Conservation (phyloP, 2,888 invertebrate species). For the Serripes groenlandicus region DNA sequence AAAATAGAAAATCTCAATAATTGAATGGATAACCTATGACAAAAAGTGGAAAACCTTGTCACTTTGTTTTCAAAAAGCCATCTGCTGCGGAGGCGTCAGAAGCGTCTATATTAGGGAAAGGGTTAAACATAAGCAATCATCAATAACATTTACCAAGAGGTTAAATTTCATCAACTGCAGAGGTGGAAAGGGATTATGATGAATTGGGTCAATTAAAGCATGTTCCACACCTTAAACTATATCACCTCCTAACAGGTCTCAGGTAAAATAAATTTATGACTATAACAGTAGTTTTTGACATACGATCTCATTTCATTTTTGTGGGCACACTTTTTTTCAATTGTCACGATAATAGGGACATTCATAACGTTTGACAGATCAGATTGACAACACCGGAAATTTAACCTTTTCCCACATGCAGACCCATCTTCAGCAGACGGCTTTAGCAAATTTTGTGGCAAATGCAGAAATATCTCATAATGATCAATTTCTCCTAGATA, state of each 20-base stretch:
- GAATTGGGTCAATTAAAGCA: too few species aligned
- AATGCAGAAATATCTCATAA: too few species aligned
- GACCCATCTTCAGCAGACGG: too few species aligned
- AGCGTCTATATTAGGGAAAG: neutral
- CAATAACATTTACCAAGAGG: neutral
- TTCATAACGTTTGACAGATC: neutral
- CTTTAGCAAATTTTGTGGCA: too few species aligned
- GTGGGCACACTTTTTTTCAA: neutral
- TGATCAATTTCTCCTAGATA: too few species aligned
- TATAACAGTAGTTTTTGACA: conserved; percentile 2
- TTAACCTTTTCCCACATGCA: too few species aligned
- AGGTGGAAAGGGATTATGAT: neutral
- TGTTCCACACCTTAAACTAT: too few species aligned
- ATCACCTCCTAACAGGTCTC: neutral
- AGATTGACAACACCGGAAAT: conserved; percentile 1
- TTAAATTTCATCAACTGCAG: neutral
- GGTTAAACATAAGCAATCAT: neutral
- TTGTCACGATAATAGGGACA: neutral
- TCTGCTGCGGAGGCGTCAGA: neutral
- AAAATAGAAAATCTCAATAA: too few species aligned
- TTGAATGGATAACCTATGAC: too few species aligned
- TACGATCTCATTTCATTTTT: conserved; percentile 2
- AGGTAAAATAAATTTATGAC: neutral
- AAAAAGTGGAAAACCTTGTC: neutral
- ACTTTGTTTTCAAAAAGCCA: neutral